These are phyloP conservation scores for Ormyrus nitidulus DNA, from an alignment of 2,888 invertebrate species.

Conservation along the genomic window DNA sequence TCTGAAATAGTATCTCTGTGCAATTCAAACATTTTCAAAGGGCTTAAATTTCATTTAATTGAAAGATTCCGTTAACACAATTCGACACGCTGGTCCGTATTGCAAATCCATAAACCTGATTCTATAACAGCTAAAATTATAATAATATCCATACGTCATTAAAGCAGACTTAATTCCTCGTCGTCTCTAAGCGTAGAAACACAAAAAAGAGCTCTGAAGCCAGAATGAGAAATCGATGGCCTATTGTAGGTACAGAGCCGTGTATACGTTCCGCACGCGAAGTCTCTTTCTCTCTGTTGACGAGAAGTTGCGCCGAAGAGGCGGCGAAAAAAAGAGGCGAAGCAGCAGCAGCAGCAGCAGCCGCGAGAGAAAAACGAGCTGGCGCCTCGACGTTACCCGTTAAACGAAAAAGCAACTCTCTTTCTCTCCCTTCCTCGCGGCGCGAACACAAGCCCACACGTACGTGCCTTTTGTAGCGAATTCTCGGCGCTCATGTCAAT, in stretches of 20 bases:
- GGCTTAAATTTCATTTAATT: too few relatives aligned
- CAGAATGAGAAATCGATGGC: constrained; percentile 37
- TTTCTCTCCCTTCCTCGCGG: too few relatives aligned
- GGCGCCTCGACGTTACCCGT: background rate
- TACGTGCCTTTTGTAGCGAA: constrained; percentile 26
- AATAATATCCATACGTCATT: background rate
- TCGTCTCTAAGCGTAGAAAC: too few relatives aligned
- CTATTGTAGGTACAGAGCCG: background rate
- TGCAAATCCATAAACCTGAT: too few relatives aligned
- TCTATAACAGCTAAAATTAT: background rate
- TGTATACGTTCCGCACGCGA: background rate
- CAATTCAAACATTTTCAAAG: too few relatives aligned
- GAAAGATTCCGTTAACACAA: too few relatives aligned
- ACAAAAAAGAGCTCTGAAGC: background rate
- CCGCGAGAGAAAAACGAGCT: constrained; percentile 7
- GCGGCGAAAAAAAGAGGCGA: constrained; percentile 12
- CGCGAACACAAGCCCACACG: background rate
- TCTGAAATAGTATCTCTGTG: too few relatives aligned
- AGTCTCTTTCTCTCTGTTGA: background rate
- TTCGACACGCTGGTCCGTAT: too few relatives aligned
- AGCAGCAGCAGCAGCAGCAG: background rate
- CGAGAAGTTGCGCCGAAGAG: constrained; percentile 10
- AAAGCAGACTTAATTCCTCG: background rate
- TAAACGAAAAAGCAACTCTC: constrained; percentile 29
- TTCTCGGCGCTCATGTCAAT: constrained; percentile 26